phyloP scores from a whole-genome alignment of 2,797 vertebrate genomes.

The Melanotaenia pygmaea region DNA sequence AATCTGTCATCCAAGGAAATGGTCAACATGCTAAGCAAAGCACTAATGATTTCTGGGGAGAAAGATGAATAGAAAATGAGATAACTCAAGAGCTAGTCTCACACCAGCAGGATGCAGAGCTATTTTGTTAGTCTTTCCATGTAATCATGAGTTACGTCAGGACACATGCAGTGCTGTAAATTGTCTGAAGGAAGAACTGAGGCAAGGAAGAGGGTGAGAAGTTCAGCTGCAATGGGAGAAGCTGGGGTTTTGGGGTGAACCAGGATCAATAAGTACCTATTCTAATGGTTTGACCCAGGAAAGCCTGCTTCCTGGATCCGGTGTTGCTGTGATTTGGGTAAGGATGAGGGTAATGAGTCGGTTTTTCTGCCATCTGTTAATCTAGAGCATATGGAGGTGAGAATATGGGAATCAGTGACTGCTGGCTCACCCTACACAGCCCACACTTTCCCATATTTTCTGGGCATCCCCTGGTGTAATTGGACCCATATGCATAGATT shows the following conservation, averaged over 20 bases:
- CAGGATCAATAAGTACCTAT: constrained; percentile 28
- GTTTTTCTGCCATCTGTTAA: constrained; percentile 54
- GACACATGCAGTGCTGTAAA: constrained; percentile 50
- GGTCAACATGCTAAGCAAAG: constrained; percentile 39
- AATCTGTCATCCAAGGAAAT: constrained; percentile 34
- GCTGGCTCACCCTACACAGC: constrained; percentile 53
- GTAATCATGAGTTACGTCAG: constrained; percentile 59
- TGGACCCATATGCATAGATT: constrained; percentile 66
- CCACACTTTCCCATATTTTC: constrained; percentile 50
- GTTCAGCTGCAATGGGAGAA: constrained; percentile 48
- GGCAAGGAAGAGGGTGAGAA: constrained; percentile 42
- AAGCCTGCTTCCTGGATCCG: constrained; percentile 49
- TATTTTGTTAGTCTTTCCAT: constrained; percentile 62
- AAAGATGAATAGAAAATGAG: constrained; percentile 42
- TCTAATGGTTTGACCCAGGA: constrained; percentile 42
- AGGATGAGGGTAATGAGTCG: constrained; percentile 31
- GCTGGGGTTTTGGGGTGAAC: constrained; percentile 24
- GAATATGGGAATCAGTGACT: constrained; percentile 49
- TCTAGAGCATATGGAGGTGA: constrained; percentile 61
- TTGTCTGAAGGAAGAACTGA: constrained; percentile 31
- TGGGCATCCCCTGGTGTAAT: constrained; percentile 66
- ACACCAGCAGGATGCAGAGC: constrained; percentile 43
- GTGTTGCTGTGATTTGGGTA: constrained; percentile 28
- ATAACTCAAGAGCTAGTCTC: constrained; percentile 45
- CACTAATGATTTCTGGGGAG: constrained; percentile 50